Base-by-base conservation (phyloP, 2,113 vertebrate species). In the Oostethus manadensis region DNA sequence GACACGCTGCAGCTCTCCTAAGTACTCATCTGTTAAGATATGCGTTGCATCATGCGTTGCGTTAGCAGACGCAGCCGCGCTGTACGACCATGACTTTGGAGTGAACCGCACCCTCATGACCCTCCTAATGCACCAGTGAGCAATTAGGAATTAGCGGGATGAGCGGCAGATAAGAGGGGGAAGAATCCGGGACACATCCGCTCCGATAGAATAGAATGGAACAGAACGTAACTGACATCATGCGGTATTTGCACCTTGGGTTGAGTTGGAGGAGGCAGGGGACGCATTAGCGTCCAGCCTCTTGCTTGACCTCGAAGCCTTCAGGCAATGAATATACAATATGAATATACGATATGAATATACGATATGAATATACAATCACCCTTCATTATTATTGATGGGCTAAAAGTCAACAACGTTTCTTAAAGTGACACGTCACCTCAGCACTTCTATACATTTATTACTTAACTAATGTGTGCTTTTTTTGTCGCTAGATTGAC, bases 101-200 rank as follows among this genome's bases (percentile, higher is more conserved):
- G 62, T 59, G 68, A 79, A 76, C 66, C 6, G 0, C 5, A 42
- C 8, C 56, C 70, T 13, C 16, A 11, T 71, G 62, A 73, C 70
- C 76, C 56, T 57, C 29, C 35, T 60, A 44, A 64, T 51, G 59
- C 62, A 58, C 22, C 50, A 68, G 14, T 35, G 49, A 65, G 56
- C 48, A 73, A 64, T 74, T 64, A 74, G 62, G 60, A 74, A 77
- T 82, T 64, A 71, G 22, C 56, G 26, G 38, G 44, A 53, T 35
- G 40, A 22, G 57, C 68, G 11, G 21, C 68, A 21, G 20, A 72
- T 23, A 20, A 64, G 69, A 18, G n/a, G 8, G n/a, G 23, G 48
- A 42, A 54, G 20, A 22, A 72, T n/a, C 44, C 58, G 10, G 44
- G 20, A 55, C 43, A 61, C 38, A 14, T 38, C n/a, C 16, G 6